phyloP scores from a whole-genome alignment of 1,140 invertebrate genomes.

The Panulirus ornatus region DNA sequence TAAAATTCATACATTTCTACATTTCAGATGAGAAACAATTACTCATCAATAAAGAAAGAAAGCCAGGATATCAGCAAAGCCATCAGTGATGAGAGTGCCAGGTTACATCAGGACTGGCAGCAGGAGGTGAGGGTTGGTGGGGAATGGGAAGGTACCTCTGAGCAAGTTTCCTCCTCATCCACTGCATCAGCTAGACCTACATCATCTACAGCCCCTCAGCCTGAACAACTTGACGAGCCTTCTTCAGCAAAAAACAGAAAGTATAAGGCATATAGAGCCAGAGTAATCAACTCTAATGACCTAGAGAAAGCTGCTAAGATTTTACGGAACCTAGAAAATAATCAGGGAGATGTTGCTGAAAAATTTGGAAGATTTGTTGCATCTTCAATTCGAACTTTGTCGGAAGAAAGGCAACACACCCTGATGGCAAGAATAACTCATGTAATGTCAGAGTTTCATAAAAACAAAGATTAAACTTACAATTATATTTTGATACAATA shows the following conservation, averaged over 20 bases:
- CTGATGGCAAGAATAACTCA: slow-evolving; percentile 20
- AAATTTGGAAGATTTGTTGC: slow-evolving; percentile 38
- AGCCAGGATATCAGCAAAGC: neutral
- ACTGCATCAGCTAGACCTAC: neutral
- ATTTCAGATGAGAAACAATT: neutral
- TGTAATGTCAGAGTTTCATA: neutral
- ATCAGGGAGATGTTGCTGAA: slow-evolving; percentile 10
- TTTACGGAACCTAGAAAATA: neutral
- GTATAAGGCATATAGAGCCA: neutral
- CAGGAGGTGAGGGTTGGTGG: slow-evolving; percentile 23
- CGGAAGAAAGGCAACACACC: slow-evolving; percentile 5
- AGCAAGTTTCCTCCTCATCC: neutral
- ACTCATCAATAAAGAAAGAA: slow-evolving; percentile 1
- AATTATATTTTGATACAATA: no score
- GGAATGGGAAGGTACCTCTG: slow-evolving; percentile 3
- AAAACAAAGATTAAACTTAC: neutral
- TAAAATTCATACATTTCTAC: no score
- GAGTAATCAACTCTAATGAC: neutral
- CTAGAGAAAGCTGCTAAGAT: neutral
- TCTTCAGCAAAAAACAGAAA: neutral
- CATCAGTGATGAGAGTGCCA: neutral
- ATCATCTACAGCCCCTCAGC: neutral
- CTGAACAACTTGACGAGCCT: neutral
- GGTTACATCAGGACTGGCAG: neutral
- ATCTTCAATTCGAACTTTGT: neutral